Conservation (phyloP, 2,797 vertebrate genomes). For the Craterocephalus amniculus region DNA sequence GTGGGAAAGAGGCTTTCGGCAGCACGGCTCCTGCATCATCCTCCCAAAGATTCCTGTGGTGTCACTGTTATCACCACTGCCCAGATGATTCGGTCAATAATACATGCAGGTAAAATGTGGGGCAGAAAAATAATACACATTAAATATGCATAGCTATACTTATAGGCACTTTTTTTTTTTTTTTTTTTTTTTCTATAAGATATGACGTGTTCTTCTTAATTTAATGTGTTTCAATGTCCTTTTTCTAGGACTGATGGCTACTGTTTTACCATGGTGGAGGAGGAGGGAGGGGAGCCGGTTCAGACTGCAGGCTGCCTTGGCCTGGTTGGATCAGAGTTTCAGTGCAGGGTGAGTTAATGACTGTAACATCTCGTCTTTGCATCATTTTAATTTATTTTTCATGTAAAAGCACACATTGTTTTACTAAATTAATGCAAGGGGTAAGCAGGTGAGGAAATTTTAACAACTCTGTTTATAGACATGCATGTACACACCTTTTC, state of each 20-base stretch:
- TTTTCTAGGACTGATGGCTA: slow-evolving; percentile 90
- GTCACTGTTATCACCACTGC: slow-evolving; percentile 94
- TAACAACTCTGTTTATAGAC: background rate
- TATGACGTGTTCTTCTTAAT: background rate
- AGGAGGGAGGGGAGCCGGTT: slow-evolving; percentile 89
- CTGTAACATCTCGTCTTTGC: background rate
- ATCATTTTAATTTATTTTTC: background rate
- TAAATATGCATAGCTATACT: too few species aligned
- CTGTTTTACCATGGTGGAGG: slow-evolving; percentile 97
- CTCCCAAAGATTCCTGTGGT: slow-evolving; percentile 87
- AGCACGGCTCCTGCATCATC: slow-evolving; percentile 85
- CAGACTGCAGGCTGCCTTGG: slow-evolving; percentile 93
- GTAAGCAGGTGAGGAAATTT: background rate
- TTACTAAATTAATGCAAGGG: slow-evolving; percentile 3
- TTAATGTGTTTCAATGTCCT: slow-evolving; percentile 4
- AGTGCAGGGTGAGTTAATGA: slow-evolving; percentile 88
- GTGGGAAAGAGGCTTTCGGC: slow-evolving; percentile 84
- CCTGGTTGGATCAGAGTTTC: slow-evolving; percentile 92
- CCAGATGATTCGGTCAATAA: slow-evolving; percentile 93
- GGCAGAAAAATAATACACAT: background rate
- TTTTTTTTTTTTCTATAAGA: too few species aligned
- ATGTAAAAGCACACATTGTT: background rate
- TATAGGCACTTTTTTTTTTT: too few species aligned
- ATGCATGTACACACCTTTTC: background rate
- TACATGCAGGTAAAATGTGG: slow-evolving; percentile 89